Base-by-base conservation (phyloP, 1,140 invertebrate genomes). In the Caenorhabditis tropicalis region DNA sequence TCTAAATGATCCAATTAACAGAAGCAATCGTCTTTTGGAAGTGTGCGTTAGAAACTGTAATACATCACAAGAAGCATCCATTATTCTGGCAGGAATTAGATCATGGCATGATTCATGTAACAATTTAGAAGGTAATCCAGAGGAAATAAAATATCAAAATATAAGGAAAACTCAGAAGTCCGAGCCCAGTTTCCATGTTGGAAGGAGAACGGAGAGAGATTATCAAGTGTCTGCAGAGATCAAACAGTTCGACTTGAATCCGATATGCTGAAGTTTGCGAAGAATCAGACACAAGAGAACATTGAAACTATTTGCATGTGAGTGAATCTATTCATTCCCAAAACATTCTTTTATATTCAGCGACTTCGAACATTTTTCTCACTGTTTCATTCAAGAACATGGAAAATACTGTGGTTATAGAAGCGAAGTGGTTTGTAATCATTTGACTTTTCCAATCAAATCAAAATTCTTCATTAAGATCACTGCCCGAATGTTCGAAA, bases 221-320 rank as follows among this genome's bases (percentile, higher is more conserved):
- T 84, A 2, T 58, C 33, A 4, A 53, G 33, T 31, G 53, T 70
- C 1, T 84, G 83, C 1, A 65, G 83, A 51, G 48, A 51, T 43
- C 83, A 84, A 27, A 84, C 83, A 4, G 29, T 84, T 39, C 70
- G 65, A 31, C 33, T 84, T 1, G 31, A 65, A 31, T 21, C 49
- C 36, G 70, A 65, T n/a, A 49, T 84, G 48, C 60, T 51, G 4
- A 51, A 84, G n/a, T 65, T 84, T 12, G 65, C 83, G 10, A 79
- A 27, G 16, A 84, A 84, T 31, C 83, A 84, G 83, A 74, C 83
- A 19, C 48, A 84, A 19, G 43, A 79, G 36, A 79, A 84, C 39
- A 84, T 84, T 53, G 58, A 84, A 39, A 80, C 70, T 24, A 80
- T 84, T 16, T 84, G 83, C 83, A 83, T 53, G 82, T 74, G 12